phyloP scores from a whole-genome alignment of 2,888 invertebrate species.

The Glaucopsyche alexis region DNA sequence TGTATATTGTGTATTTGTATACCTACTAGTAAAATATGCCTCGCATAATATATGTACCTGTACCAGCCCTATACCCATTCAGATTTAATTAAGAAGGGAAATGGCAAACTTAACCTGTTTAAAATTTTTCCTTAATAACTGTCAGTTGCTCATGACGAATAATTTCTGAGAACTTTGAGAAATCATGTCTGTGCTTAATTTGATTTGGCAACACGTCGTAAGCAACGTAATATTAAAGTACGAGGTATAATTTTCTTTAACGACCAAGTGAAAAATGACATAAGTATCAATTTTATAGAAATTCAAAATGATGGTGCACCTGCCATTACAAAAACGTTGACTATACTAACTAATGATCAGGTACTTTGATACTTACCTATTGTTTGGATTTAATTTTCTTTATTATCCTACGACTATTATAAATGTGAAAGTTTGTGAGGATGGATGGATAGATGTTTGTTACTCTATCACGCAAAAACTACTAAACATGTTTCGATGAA shows the following conservation, averaged over 20 bases:
- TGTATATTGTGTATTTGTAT: too few relatives aligned
- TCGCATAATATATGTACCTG: too few relatives aligned
- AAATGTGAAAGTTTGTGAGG: too few relatives aligned
- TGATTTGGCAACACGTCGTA: slow-evolving; percentile 14
- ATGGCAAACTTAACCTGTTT: background rate
- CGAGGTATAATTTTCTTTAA: slow-evolving; percentile 21
- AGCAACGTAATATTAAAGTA: slow-evolving; percentile 5
- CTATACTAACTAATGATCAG: background rate
- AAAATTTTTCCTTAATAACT: slow-evolving; percentile 12
- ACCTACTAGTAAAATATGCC: too few relatives aligned
- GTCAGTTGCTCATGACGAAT: background rate
- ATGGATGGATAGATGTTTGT: too few relatives aligned
- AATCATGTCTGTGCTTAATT: slow-evolving; percentile 15
- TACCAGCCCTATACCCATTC: too few relatives aligned
- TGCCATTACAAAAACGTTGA: slow-evolving; percentile 9
- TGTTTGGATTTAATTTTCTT: background rate
- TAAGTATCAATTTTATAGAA: slow-evolving; percentile 26
- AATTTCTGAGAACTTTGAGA: background rate
- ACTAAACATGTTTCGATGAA: too few relatives aligned
- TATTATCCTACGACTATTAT: too few relatives aligned
- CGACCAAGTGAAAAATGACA: slow-evolving; percentile 22
- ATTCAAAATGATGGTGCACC: slow-evolving; percentile 4
- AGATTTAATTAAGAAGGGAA: background rate
- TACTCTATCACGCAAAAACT: too few relatives aligned
- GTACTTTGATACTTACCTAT: background rate